Base-by-base conservation (phyloP, 2,113 vertebrate species). In the Muntiacus reevesi region DNA sequence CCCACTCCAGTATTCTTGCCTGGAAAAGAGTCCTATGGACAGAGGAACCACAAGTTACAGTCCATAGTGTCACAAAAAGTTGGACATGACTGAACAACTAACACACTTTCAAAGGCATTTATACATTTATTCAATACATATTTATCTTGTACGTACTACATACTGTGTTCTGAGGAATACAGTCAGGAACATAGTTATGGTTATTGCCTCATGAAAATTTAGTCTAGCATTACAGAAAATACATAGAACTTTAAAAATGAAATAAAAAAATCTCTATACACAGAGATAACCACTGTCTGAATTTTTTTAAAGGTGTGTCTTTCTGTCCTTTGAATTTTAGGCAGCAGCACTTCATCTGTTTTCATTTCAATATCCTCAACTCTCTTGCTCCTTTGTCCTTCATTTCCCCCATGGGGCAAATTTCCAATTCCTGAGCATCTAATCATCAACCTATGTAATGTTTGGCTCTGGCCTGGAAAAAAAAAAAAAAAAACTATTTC, bases 351-450 rank as follows among this genome's bases (percentile, higher is more conserved):
- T 91, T 94, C 87, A 92, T 85, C 54, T 96, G 0, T 89, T 96
- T 92, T 93, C 67, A 52, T 82, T 92, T 54, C 43, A 71, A 6
- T 10, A 43, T 71, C 94, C 45, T 89, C 40, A 67, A 10, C 55
- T 54, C 19, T 74, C 47, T 59, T 81, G n/a, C 21, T 52, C 78
- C 47, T 84, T 91, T 93, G 76, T 64, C 91, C 86, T 89, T 96
- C 71, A 84, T 95, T 60, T 94, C 59, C 23, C 96, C 52, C 93
- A 10, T 6, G 52, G 62, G 97, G 57, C 78, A 96, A 27, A 89
- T 98, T 95, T 94, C 94, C 33, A 96, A 36, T 79, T 97, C 93
- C 91, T 81, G 89, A 90, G 78, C 94, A 93, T 97, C 91, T 96
- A 91, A 84, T 97, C 89, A 93, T 97, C 79, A 95, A 43, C 76